Evolutionary conservation across 2,888 invertebrate species (phyloP), one percentile per base, ranked within the genome.

Genomic region (Megaustenia siamemsis): DNA sequence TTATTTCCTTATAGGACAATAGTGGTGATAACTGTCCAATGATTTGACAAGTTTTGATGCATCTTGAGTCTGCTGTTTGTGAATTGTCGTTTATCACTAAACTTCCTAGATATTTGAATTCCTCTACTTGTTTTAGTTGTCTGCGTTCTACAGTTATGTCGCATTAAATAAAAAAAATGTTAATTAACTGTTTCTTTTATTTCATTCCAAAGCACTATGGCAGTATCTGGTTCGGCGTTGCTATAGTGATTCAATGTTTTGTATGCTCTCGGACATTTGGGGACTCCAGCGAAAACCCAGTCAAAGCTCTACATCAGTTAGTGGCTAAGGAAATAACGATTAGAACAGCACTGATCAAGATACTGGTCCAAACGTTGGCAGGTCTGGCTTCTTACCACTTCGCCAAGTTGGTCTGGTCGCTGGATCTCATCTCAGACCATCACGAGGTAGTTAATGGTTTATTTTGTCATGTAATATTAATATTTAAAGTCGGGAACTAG

Each of bases 341-440:
- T 1, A 40, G 71, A 15, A 87, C 87, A 18, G 92, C 91, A 15
- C 21, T 86, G 1, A 0, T 88, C 0, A 90, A 89, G 85, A 90
- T 92, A 4, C 60, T 86, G 1, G 78, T 91, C 0, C 91, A 91
- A 77, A 87, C 90, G 12, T 71, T 91, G 40, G 91, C 90, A 1
- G 92, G 92, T 12, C 84, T 91, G 28, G 90, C 90, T 12, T 92
- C 92, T 18, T 92, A 92, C 68, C 87, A 89, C 45, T 89, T 90
- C 69, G 92, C 92, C 0, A 86, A 88, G 79, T 69, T 90, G 82
- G 88, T 92, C 21, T 92, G 92, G 92, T 88, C 91, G 0, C 80
- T 92, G 35, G 92, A 92, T 80, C 88, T 92, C 87, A 90, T 92
- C 18, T 87, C 90, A 21, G 92, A 92, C 71, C 92, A 92, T 81